phyloP scores from a whole-genome alignment of 2,888 invertebrate species.

The Eristalinus aeneus region DNA sequence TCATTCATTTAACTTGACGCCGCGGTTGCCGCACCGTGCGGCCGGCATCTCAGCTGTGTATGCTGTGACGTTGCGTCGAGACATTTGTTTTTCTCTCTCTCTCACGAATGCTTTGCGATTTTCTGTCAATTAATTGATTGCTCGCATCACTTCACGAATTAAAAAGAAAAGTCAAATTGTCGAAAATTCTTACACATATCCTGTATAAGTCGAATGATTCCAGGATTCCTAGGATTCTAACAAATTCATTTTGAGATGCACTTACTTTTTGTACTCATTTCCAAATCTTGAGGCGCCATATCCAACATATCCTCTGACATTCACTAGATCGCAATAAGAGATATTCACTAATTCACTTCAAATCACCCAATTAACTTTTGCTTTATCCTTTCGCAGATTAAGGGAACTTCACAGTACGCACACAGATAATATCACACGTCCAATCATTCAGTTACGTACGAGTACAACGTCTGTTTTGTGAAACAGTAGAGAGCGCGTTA shows the following conservation, averaged over 20 bases:
- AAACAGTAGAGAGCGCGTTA: background rate
- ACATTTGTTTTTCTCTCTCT: background rate
- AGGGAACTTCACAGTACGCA: background rate
- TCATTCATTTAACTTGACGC: background rate
- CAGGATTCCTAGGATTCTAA: background rate
- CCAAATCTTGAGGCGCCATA: background rate
- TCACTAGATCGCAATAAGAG: background rate
- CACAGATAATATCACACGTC: background rate
- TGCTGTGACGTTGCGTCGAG: background rate
- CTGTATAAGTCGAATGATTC: background rate
- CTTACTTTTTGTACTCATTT: conserved; percentile 50
- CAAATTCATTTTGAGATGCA: background rate
- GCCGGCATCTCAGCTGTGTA: too few species aligned
- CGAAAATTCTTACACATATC: too few species aligned
- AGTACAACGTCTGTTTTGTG: background rate
- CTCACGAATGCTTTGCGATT: too few species aligned
- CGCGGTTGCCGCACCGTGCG: background rate
- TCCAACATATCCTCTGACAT: background rate
- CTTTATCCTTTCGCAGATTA: background rate
- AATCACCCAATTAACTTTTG: background rate
- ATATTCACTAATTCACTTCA: background rate
- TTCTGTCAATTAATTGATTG: too few species aligned
- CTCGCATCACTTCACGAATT: too few species aligned
- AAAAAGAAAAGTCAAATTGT: too few species aligned
- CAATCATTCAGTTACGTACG: background rate